Base-by-base conservation (phyloP, 1,140 invertebrate genomes). In the Psilanteris sp. region DNA sequence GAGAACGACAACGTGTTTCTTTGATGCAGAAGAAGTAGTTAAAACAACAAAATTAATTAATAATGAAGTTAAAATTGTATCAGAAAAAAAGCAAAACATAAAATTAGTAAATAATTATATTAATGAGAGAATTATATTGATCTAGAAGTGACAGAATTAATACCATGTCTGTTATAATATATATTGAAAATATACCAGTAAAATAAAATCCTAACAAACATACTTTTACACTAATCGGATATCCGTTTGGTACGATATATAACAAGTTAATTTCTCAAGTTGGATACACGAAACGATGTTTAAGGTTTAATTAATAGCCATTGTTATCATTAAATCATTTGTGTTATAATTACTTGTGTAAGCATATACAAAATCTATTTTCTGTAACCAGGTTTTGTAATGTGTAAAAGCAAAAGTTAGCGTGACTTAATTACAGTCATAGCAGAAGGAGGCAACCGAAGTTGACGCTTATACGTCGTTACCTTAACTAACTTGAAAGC, bases 21-120 rank as follows among this genome's bases (percentile, higher is more conserved):
- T 68, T 57, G 37, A 62, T 41, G 46, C 29, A 44, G 18, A 43
- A 37, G 24, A 61, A 44, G n/a, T 7, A 81, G 77, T 80, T 81
- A 36, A 57, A 80, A 77, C 74, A 77, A 73, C 71, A 81, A 78
- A 83, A 78, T 81, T 83, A 81, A 83, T 79, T 78, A 64, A 48
- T 76, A 59, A 27, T 26, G 27, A 78, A 79, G 74, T 81, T 81
- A 62, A 41, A 20, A 26, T 5, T 3, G n/a, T n/a, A n/a, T n/a
- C n/a, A n/a, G n/a, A n/a, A n/a, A n/a, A n/a, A n/a, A n/a, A n/a
- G n/a, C n/a, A n/a, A n/a, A n/a, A n/a, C n/a, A n/a, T n/a, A n/a
- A n/a, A n/a, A n/a, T n/a, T n/a, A n/a, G n/a, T n/a, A n/a, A n/a
- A n/a, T n/a, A n/a, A n/a, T n/a, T n/a, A n/a, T n/a, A n/a, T n/a